These are phyloP conservation scores for Euproctis similis DNA, from an alignment of 2,888 invertebrate genomes.

Conservation along the genomic window DNA sequence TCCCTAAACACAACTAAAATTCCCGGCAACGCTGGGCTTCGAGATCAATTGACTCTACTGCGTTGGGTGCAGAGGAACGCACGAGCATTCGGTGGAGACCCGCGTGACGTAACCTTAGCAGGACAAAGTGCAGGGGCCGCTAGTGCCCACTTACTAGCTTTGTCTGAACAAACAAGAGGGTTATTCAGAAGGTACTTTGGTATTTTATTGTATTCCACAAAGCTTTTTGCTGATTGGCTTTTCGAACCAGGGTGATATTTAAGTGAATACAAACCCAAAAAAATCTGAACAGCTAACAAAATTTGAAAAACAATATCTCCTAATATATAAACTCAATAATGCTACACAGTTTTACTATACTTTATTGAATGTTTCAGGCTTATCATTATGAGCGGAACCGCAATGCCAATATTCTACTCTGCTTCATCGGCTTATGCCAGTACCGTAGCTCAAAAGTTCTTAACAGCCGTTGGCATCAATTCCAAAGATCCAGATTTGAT, in stretches of 20 bases:
- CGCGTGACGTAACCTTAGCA: conserved; percentile 24
- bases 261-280: not conserved
- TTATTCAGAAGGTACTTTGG: conserved; percentile 27
- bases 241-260: not conserved
- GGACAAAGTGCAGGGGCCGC: conserved; percentile 29
- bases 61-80: conserved; percentile 35
- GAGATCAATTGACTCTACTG: conserved; percentile 28
- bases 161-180: conserved; percentile 22
- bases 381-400: conserved; percentile 23
- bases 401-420: conserved; percentile 18
- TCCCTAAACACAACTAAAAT: conserved; percentile 28
- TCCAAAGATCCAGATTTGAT: conserved; percentile 24
- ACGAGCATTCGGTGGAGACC: conserved; percentile 27
- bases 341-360: too few species aligned
- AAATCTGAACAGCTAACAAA: too few species aligned
- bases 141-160: conserved; percentile 23
- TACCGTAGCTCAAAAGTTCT: conserved; percentile 15
- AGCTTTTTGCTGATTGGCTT: too few species aligned
- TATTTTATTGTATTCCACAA: not conserved
- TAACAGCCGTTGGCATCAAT: conserved; percentile 50
- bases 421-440: conserved; percentile 23
- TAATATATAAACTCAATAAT: too few species aligned
- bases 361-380: conserved; percentile 22
- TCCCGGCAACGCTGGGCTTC: conserved; percentile 36
- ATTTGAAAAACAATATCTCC: too few species aligned